Percentiles rank a stretch among this genome's conserved stretches.
Conservation (phyloP, 2,888 invertebrate genomes). For the Druceiella hillmani region DNA sequence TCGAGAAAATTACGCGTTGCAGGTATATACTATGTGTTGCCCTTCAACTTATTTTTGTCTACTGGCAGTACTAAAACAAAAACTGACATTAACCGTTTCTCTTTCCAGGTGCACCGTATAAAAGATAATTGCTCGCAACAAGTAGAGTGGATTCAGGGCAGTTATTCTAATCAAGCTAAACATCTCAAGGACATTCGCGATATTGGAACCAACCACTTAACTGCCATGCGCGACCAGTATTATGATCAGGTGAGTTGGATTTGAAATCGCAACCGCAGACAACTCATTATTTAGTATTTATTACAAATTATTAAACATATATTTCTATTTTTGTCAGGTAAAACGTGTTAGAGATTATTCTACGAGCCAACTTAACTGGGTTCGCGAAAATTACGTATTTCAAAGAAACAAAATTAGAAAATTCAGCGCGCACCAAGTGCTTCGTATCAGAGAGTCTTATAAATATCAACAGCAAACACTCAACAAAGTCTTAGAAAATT, state of each 20-base stretch:
- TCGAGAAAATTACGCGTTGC: conserved; percentile 86
- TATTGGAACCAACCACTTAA: conserved; percentile 84
- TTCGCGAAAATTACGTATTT: conserved; percentile 92
- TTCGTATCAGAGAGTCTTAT: conserved; percentile 85
- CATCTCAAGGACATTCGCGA: conserved; percentile 85
- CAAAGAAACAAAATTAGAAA: conserved; percentile 92
- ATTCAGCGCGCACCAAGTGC: conserved; percentile 89
- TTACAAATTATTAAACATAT: conserved; percentile 2
- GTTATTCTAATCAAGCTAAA: conserved; percentile 83
- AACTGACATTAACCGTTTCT: conserved; percentile 4
- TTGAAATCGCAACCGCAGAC: too few relatives aligned
- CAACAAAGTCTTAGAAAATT: conserved; percentile 88
- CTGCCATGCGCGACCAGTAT: conserved; percentile 84
- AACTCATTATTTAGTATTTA: too few relatives aligned
- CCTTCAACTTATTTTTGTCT: too few relatives aligned
- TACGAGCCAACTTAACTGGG: conserved; percentile 85
- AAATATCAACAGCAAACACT: conserved; percentile 94
- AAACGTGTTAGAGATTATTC: conserved; percentile 90
- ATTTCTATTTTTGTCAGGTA: conserved; percentile 55
- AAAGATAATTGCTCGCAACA: conserved; percentile 92
- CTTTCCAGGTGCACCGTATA: conserved; percentile 72
- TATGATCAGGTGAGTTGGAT: conserved; percentile 70
- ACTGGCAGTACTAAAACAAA: too few relatives aligned
- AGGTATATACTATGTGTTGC: conserved; percentile 57
- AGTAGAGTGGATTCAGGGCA: conserved; percentile 90